Conservation (phyloP, 30 jellyfish, hydroid and myxozoan genomes). For the Aurelia coerulea region DNA sequence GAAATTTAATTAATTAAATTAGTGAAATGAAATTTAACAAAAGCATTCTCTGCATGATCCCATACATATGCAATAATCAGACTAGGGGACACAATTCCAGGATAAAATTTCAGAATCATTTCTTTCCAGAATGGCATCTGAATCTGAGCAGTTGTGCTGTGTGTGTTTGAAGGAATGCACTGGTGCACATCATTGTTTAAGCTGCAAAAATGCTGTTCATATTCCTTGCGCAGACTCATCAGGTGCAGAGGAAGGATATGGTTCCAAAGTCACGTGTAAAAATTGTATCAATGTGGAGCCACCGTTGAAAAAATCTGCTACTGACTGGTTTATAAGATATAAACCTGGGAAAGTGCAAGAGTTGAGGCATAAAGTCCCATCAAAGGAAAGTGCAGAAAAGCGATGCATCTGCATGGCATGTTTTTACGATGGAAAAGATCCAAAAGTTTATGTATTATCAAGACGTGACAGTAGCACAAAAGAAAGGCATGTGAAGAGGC, state of each 20-base stretch:
- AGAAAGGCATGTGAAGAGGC: not conserved
- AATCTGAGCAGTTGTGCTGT: not conserved
- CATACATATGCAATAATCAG: too few relatives aligned
- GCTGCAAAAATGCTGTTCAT: not conserved
- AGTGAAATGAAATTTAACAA: too few relatives aligned
- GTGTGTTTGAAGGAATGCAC: not conserved
- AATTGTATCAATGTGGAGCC: not conserved
- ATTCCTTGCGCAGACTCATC: not conserved
- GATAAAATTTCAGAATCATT: too few relatives aligned
- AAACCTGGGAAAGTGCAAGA: not conserved
- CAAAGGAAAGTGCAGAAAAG: not conserved
- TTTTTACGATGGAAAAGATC: not conserved
- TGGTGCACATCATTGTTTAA: not conserved
- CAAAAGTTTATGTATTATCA: not conserved
- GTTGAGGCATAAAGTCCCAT: not conserved
- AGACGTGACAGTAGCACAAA: conserved; percentile 1
- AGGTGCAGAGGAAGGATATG: not conserved
- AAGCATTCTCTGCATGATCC: too few relatives aligned
- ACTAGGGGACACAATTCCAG: too few relatives aligned
- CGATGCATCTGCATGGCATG: not conserved
- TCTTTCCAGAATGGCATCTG: too few relatives aligned
- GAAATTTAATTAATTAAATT: too few relatives aligned
- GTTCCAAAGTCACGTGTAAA: not conserved
- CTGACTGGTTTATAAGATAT: not conserved
- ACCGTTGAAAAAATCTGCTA: not conserved